These are phyloP conservation scores for Heterodera schachtii DNA, from an alignment of 1,140 invertebrate genomes.

Conservation along the genomic window DNA sequence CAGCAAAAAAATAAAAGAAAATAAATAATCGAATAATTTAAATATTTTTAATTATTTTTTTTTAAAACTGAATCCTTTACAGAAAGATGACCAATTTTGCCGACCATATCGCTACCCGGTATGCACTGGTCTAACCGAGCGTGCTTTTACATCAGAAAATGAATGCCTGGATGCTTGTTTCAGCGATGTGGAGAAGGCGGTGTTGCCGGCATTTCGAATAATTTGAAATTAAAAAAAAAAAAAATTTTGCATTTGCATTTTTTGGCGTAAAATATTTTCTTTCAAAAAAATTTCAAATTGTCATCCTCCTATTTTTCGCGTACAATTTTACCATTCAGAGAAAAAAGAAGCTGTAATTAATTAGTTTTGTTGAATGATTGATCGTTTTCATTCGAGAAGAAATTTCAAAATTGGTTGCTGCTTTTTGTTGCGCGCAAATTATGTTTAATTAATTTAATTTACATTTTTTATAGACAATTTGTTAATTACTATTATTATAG, in stretches of 20 bases:
- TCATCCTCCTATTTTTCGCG: neutral
- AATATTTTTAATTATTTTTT: no score
- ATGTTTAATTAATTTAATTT: no score
- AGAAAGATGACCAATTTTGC: constrained; percentile 40
- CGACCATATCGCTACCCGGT: constrained; percentile 32
- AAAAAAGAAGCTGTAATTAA: no score
- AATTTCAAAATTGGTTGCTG: no score
- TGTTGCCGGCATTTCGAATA: constrained; percentile 25
- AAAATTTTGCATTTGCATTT: neutral
- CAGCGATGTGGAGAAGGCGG: constrained; percentile 28
- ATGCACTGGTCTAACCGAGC: constrained; percentile 22
- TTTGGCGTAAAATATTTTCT: neutral
- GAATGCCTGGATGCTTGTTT: constrained; percentile 32
- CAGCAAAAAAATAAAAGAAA: no score
- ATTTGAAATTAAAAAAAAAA: constrained; percentile 15
- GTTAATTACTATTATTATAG: no score
- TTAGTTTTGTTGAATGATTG: no score
- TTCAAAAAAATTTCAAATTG: neutral
- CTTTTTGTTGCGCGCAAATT: no score
- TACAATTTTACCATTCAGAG: no score
- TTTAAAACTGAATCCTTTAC: neutral
- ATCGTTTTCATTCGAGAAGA: no score
- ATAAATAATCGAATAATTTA: no score
- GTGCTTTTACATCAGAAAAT: constrained; percentile 20
- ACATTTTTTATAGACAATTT: no score